These are phyloP conservation scores for Acinonyx jubatus DNA, from an alignment of 2,113 vertebrate species.

Conservation along the genomic window DNA sequence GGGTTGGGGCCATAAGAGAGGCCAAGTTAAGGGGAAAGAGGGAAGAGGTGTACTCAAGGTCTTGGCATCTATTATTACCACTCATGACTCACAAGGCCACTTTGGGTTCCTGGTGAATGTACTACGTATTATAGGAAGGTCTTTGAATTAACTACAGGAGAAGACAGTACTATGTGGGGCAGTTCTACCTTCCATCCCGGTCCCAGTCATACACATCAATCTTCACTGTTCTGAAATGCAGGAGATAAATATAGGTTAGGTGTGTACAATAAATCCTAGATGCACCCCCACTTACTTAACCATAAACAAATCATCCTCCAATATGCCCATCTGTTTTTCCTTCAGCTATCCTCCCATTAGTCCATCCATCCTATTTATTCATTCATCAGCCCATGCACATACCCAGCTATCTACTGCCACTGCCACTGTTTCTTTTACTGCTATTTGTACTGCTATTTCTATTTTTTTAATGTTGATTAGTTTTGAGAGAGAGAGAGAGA, in stretches of 20 bases:
- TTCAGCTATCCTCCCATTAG: not conserved
- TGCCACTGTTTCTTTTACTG: not conserved
- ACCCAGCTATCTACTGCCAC: not conserved
- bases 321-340: not conserved
- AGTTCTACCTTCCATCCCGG: conserved; percentile 95
- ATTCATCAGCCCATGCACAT: not conserved
- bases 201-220: conserved; percentile 98
- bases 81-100: not conserved
- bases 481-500: too few relatives aligned
- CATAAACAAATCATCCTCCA: not conserved
- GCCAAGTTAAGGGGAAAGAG: not conserved
- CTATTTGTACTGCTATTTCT: not conserved
- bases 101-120: not conserved
- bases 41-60: not conserved
- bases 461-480: not conserved
- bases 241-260: not conserved
- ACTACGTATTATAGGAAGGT: not conserved
- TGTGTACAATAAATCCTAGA: not conserved
- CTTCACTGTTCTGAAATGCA: conserved; percentile 93
- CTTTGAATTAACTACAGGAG: not conserved
- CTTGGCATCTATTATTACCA: not conserved
- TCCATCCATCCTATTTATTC: not conserved
- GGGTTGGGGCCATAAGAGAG: not conserved
- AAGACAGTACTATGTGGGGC: not conserved
- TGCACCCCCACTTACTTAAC: not conserved